A percentile compares a stretch with the other conserved stretches of the same genome.
Evolutionary conservation across 2,113 vertebrate species (phyloP).

Genomic region (Bothrops jararaca): DNA sequence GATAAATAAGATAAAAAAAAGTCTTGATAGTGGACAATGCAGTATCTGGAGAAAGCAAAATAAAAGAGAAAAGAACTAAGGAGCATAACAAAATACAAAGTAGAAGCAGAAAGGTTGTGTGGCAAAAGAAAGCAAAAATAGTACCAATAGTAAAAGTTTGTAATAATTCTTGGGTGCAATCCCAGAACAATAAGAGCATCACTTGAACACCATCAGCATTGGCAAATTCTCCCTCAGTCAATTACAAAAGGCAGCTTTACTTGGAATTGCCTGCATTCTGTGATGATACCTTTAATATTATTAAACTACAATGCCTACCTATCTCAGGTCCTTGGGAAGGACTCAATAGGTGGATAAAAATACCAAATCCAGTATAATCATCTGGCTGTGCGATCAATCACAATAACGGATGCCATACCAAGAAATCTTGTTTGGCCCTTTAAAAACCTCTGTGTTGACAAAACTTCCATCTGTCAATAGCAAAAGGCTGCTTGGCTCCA

Average conservation of each 20-base stretch:
- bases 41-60: not conserved
- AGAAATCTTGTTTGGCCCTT: no score
- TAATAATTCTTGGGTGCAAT: not conserved
- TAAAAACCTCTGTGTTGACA: no score
- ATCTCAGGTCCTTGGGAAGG: not conserved
- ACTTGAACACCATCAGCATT: not conserved
- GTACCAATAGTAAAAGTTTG: not conserved
- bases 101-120: not conserved
- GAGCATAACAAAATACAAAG: not conserved
- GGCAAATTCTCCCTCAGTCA: not conserved
- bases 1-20: not conserved
- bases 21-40: not conserved
- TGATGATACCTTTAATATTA: not conserved
- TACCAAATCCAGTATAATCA: not conserved
- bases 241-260: not conserved
- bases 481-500: no score
- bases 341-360: not conserved
- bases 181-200: not conserved
- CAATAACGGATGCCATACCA: no score
- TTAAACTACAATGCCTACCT: not conserved
- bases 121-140: not conserved
- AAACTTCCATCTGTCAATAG: no score
- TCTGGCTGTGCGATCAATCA: no score
- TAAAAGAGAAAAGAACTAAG: not conserved
- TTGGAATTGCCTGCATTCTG: not conserved